A percentile compares a stretch with the other conserved stretches of the same genome.
phyloP scores from a whole-genome alignment of 2,888 invertebrate species.

The Polyommatus icarus region DNA sequence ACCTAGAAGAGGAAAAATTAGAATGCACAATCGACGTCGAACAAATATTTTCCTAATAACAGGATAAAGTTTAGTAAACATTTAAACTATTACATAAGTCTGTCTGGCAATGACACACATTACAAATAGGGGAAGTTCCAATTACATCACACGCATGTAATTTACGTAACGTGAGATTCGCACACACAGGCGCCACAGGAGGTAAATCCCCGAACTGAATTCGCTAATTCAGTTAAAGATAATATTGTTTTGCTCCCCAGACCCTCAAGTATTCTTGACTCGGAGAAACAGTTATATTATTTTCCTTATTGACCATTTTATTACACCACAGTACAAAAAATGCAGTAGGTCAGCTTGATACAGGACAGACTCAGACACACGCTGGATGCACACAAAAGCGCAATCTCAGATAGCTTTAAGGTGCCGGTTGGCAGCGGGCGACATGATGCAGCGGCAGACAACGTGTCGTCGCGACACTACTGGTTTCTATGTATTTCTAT shows the following conservation, averaged over 20 bases:
- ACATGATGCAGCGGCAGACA: too few relatives aligned
- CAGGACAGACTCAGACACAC: not conserved
- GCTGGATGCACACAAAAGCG: not conserved
- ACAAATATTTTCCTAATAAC: not conserved
- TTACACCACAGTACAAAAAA: not conserved
- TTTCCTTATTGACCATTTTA: constrained; percentile 12
- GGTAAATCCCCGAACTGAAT: constrained; percentile 11
- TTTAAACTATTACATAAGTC: too few relatives aligned
- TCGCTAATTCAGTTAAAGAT: constrained; percentile 9
- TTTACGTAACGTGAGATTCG: not conserved
- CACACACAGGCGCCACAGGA: not conserved
- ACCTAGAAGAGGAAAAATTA: too few relatives aligned
- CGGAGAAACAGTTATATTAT: not conserved
- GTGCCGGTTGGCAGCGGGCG: too few relatives aligned
- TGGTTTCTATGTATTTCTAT: too few relatives aligned
- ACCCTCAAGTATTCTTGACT: not conserved
- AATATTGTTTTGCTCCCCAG: not conserved
- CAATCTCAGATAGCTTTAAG: not conserved
- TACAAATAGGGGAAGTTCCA: not conserved
- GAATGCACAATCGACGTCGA: too few relatives aligned
- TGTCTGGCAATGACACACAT: not conserved
- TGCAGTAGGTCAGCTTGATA: not conserved
- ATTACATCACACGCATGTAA: not conserved
- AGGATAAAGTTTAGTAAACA: too few relatives aligned
- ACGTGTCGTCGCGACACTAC: too few relatives aligned